Evolutionary conservation across 1,140 invertebrate species (phyloP).

Genomic region (Linepithema humile): DNA sequence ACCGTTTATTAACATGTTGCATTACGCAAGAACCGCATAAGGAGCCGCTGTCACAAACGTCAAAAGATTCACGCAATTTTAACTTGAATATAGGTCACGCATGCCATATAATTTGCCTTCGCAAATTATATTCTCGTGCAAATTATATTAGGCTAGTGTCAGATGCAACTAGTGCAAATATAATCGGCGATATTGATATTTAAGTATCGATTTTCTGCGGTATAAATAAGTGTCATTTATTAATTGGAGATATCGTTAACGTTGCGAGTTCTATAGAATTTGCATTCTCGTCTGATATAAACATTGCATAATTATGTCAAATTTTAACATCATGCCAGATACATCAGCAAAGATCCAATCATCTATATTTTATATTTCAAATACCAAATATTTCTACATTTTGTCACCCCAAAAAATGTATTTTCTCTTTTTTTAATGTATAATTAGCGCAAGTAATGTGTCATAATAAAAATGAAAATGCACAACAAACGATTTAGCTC

Average conservation of each 20-base stretch:
- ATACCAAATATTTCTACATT: neutral
- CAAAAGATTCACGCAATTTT: neutral
- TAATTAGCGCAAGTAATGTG: too few relatives aligned
- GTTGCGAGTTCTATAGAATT: neutral
- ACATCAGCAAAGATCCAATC: neutral
- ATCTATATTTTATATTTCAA: too few relatives aligned
- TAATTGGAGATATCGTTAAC: neutral
- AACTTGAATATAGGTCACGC: neutral
- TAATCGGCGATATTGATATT: constrained; percentile 1
- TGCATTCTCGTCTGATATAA: neutral
- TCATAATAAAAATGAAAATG: too few relatives aligned
- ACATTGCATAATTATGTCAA: neutral
- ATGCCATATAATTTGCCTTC: too few relatives aligned
- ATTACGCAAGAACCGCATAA: constrained; percentile 10
- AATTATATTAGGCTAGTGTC: neutral
- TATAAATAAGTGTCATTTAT: neutral
- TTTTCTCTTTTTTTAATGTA: neutral
- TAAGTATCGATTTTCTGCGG: neutral
- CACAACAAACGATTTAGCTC: too few relatives aligned
- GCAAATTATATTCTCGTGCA: neutral
- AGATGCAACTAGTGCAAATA: neutral
- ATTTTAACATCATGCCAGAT: neutral
- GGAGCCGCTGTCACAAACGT: neutral
- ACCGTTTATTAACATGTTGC: constrained; percentile 12
- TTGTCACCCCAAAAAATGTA: too few relatives aligned